These are phyloP conservation scores for Pachyseris speciosa DNA, from an alignment of 64 coral and sea anemone species.

Conservation along the genomic window DNA sequence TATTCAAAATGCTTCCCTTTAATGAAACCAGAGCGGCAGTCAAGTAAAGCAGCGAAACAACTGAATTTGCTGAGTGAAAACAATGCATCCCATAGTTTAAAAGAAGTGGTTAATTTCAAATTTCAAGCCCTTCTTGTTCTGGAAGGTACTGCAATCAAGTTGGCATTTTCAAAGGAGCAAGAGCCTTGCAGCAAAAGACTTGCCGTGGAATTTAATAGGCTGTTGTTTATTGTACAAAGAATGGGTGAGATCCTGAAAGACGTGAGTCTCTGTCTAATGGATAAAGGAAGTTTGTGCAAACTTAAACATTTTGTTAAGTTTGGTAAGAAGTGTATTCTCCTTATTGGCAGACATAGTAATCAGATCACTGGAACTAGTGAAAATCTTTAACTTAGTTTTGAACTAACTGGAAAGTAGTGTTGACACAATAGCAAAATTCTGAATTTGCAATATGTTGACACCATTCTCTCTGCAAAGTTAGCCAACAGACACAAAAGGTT, in stretches of 20 bases:
- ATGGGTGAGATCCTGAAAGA: constrained; percentile 65
- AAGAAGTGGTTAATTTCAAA: constrained; percentile 59
- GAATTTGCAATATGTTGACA: no score
- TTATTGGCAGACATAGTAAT: background rate
- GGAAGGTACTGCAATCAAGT: constrained; percentile 76
- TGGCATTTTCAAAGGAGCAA: constrained; percentile 55
- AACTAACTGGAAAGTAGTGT: background rate
- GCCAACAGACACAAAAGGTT: no score
- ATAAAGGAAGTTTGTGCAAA: constrained; percentile 21
- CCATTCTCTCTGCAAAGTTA: no score
- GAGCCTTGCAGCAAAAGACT: constrained; percentile 12
- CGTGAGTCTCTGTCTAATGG: background rate
- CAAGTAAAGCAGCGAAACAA: background rate
- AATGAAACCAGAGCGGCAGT: constrained; percentile 27
- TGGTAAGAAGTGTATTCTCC: constrained; percentile 67
- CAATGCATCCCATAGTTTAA: background rate
- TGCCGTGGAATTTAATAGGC: constrained; percentile 43
- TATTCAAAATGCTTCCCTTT: constrained; percentile 41
- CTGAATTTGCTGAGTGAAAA: constrained; percentile 51
- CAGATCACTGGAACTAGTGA: no score
- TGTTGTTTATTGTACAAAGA: constrained; percentile 70
- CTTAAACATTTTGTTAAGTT: constrained; percentile 44
- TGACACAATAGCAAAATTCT: no score
- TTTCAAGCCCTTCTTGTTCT: constrained; percentile 78
- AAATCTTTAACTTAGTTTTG: no score